Conservation (phyloP, 2,113 vertebrate genomes). For the Trochalopteron elliotii region DNA sequence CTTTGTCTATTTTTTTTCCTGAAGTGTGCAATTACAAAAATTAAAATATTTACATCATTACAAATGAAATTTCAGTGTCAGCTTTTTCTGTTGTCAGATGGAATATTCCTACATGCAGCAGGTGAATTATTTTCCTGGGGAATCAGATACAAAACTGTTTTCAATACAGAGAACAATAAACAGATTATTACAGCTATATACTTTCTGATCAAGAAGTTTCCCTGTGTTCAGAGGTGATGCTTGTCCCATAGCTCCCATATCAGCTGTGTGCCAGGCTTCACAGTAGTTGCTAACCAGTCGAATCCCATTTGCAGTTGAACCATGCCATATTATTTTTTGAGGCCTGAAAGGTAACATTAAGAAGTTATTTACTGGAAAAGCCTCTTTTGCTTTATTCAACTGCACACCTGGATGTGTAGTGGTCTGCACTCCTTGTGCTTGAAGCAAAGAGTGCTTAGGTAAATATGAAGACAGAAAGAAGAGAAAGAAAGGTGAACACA, state of each 20-base stretch:
- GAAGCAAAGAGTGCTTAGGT: neutral
- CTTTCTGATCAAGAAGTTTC: conserved; percentile 87
- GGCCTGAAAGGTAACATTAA: conserved; percentile 78
- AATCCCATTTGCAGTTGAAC: conserved; percentile 81
- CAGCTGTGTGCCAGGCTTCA: conserved; percentile 86
- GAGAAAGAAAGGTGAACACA: neutral
- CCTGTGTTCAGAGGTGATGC: conserved; percentile 85
- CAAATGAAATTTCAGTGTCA: conserved; percentile 69
- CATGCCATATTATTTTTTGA: conserved; percentile 92
- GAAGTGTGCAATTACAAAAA: conserved; percentile 54
- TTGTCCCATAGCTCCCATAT: conserved; percentile 81
- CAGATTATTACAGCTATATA: conserved; percentile 86
- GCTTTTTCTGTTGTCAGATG: conserved; percentile 48
- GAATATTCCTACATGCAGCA: neutral
- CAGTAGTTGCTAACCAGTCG: conserved; percentile 87
- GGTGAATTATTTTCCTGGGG: conserved; percentile 71
- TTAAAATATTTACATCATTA: conserved; percentile 80
- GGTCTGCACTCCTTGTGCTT: neutral
- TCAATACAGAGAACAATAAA: conserved; percentile 93
- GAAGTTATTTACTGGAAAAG: conserved; percentile 17
- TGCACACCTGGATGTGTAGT: neutral
- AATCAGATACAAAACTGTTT: conserved; percentile 87
- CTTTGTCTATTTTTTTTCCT: conserved; percentile 74
- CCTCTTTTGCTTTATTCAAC: neutral
- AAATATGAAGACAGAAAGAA: neutral